A percentile compares a stretch with the other conserved stretches of the same genome.
phyloP scores from a whole-genome alignment of 2,888 invertebrate genomes.

The Oscheius sp. region DNA sequence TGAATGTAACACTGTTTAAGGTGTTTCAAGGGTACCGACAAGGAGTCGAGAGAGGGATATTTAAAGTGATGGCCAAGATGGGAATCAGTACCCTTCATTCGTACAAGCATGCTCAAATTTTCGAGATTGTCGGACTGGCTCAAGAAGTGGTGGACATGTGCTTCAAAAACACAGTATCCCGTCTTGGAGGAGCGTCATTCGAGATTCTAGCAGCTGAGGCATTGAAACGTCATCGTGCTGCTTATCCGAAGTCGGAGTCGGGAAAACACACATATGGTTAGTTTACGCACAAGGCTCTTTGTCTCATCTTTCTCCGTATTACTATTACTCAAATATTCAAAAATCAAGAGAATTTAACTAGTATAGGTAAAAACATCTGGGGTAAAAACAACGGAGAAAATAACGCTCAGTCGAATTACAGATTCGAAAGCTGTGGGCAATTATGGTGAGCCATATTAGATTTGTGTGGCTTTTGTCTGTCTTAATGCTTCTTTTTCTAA shows the following conservation, averaged over 20 bases:
- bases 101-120: conserved; percentile 98
- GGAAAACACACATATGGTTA: conserved; percentile 54
- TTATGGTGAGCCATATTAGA: conserved; percentile 25
- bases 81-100: conserved; percentile 98
- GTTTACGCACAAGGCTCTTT: conserved; percentile 12
- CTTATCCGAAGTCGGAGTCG: conserved; percentile 62
- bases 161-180: conserved; percentile 84
- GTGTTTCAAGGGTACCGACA: conserved; percentile 83
- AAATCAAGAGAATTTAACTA: not conserved
- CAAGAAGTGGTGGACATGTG: conserved; percentile 93
- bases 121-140: conserved; percentile 94
- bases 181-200: conserved; percentile 89
- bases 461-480: conserved; percentile 7
- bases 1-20: conserved; percentile 39
- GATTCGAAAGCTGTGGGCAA: conserved; percentile 26
- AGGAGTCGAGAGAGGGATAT: conserved; percentile 89
- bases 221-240: conserved; percentile 68
- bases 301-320: not conserved
- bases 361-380: not conserved
- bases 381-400: not conserved
- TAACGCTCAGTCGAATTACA: conserved; percentile 12
- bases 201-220: conserved; percentile 76
- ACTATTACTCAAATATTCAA: not conserved
- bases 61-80: conserved; percentile 99
- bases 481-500: conserved; percentile 8